A percentile compares a stretch with the other conserved stretches of the same genome.
These are phyloP conservation scores for Bedellia somnulentella DNA, from an alignment of 2,888 invertebrate genomes.

Conservation along the genomic window DNA sequence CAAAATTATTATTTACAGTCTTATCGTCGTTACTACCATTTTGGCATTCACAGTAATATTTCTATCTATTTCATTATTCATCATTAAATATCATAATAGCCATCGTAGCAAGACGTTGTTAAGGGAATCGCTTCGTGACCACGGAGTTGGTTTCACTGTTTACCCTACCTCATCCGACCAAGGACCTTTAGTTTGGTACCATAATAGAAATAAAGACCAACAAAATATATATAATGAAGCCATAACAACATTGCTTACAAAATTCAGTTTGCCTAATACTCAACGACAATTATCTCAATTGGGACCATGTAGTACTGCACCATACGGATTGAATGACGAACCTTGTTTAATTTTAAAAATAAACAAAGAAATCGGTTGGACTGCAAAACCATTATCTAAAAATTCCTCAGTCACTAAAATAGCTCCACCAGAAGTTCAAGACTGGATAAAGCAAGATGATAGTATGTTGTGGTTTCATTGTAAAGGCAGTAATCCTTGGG, in stretches of 20 bases:
- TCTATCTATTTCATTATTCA: constrained; percentile 20
- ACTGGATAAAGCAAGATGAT: constrained; percentile 23
- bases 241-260: constrained; percentile 23
- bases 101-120: constrained; percentile 13
- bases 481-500: constrained; percentile 29
- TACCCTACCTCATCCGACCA: constrained; percentile 25
- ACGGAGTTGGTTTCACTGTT: constrained; percentile 32
- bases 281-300: constrained; percentile 11
- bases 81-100: constrained; percentile 19
- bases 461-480: constrained; percentile 35
- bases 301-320: constrained; percentile 32
- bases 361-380: constrained; percentile 34
- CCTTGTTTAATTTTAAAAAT: constrained; percentile 41
- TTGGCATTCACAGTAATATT: constrained; percentile 26
- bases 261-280: too few relatives aligned
- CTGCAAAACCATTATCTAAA: constrained; percentile 22
- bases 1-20: too few relatives aligned
- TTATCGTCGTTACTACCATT: too few relatives aligned
- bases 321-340: constrained; percentile 35
- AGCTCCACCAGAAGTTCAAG: constrained; percentile 22
- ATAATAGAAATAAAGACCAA: constrained; percentile 17
- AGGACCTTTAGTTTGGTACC: constrained; percentile 35
- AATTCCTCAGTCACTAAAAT: constrained; percentile 17
- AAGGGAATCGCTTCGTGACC: constrained; percentile 20
- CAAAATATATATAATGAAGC: constrained; percentile 30